These are phyloP conservation scores for Drosophila pachea DNA, from an alignment of 1,140 invertebrate species.

Conservation along the genomic window DNA sequence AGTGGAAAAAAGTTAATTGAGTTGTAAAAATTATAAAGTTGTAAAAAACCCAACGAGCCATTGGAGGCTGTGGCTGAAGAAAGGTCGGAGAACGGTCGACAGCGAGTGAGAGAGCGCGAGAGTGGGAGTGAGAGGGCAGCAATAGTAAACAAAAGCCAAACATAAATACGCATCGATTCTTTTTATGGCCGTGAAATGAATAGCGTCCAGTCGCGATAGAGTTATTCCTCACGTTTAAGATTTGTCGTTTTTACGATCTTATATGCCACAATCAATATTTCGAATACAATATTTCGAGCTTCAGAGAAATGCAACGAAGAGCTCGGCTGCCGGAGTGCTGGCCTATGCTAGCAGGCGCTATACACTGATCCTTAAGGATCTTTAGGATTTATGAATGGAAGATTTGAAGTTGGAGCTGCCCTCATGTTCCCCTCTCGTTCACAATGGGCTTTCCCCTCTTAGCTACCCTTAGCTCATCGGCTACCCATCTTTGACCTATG, in stretches of 20 bases:
- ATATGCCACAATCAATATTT: slow-evolving; percentile 3
- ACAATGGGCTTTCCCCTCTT: no score
- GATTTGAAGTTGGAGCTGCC: no score
- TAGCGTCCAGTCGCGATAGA: slow-evolving; percentile 51
- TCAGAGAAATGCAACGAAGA: background rate
- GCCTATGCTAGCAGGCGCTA: no score
- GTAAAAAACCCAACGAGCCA: slow-evolving; percentile 52
- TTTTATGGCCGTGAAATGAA: slow-evolving; percentile 72
- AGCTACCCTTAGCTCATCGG: no score
- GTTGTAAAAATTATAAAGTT: slow-evolving; percentile 78
- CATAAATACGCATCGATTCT: slow-evolving; percentile 55
- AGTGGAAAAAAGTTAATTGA: slow-evolving; percentile 72
- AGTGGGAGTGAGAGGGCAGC: background rate
- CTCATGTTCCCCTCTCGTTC: no score
- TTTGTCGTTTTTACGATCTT: slow-evolving; percentile 56
- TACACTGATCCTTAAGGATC: no score
- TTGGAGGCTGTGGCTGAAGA: slow-evolving; percentile 16
- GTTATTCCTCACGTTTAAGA: slow-evolving; percentile 47
- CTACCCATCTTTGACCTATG: background rate
- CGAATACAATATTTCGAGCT: background rate
- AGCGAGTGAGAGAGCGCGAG: slow-evolving; percentile 1
- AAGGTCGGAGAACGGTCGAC: slow-evolving; percentile 24
- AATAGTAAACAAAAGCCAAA: slow-evolving; percentile 57
- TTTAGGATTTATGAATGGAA: no score
- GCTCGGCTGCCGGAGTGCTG: no score